phyloP scores from a whole-genome alignment of 1,140 invertebrate genomes.

The Bombus pyrosoma region DNA sequence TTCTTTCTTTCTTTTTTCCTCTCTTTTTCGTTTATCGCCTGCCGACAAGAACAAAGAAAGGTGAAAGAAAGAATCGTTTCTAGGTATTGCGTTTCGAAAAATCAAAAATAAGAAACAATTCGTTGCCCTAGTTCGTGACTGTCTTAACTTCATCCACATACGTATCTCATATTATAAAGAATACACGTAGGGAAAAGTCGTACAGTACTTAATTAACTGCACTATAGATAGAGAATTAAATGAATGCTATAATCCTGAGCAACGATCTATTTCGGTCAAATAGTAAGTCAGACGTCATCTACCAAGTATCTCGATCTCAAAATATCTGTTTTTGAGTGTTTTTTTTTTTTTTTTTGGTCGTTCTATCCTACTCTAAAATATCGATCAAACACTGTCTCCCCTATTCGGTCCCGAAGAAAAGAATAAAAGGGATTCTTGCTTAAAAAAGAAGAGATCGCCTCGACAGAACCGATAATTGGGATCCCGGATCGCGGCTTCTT shows the following conservation, averaged over 20 bases:
- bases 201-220: too few relatives aligned
- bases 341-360: not conserved
- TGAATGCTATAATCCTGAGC: too few relatives aligned
- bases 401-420: not conserved
- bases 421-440: not conserved
- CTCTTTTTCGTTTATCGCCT: not conserved
- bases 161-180: too few relatives aligned
- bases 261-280: too few relatives aligned
- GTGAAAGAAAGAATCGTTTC: not conserved
- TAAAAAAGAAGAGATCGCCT: not conserved
- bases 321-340: not conserved
- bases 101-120: not conserved
- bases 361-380: not conserved
- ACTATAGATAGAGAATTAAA: too few relatives aligned
- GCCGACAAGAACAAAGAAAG: not conserved
- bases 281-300: not conserved
- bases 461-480: constrained; percentile 36
- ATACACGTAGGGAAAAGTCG: too few relatives aligned
- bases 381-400: not conserved
- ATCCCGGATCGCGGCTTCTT: constrained; percentile 24
- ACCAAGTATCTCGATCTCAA: not conserved
- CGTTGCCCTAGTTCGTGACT: too few relatives aligned
- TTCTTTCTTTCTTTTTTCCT: not conserved
- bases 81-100: not conserved
- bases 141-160: too few relatives aligned